Base-by-base conservation (phyloP, 2,888 invertebrate genomes). In the Meghimatium bilineatum region DNA sequence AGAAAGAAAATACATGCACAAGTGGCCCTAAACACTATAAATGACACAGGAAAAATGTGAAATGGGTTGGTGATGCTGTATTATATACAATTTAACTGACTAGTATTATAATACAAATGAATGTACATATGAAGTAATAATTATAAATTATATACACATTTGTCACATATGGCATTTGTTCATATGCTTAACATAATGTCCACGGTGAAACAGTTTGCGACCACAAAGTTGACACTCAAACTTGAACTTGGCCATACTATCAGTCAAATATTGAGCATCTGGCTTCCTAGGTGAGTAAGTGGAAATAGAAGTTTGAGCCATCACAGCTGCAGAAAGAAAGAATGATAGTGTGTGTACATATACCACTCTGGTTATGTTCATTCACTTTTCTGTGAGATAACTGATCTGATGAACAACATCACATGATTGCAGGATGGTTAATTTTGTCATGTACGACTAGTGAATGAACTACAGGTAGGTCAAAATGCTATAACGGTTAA, bases 211-310 rank as follows among this genome's bases (percentile, higher is more conserved):
- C n/a, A 82, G 82, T 74, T 82, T 82, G 36, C 82, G 82, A 1
- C 82, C 82, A 82, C 82, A 82, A 56, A 67, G 69, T 52, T 82
- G 75, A 69, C 82, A 82, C 29, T 82, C 82, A 77, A 52, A 82
- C 77, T 77, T 82, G 82, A 77, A 82, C 77, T 82, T 82, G 81
- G 81, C 81, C 81, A 81, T 63, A 63, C 34, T 44, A 56, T 81
- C 81, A 74, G 52, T 74, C 63, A 81, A 23, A 75, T 75, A 56
- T 38, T 23, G 75, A 81, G 52, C 63, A 75, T 75, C 81, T 63
- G 74, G 63, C 49, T 63, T 63, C 49, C 38, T 81, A 81, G 81
- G 38, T 56, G 80, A 72, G 49, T 71, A 52, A 80, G 72, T 71
- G 80, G 23, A 56, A 80, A 56, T 71, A 72, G 80, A 56, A 34